These are phyloP conservation scores for Acanthornis magna DNA, from an alignment of 2,797 vertebrate species.

Conservation along the genomic window DNA sequence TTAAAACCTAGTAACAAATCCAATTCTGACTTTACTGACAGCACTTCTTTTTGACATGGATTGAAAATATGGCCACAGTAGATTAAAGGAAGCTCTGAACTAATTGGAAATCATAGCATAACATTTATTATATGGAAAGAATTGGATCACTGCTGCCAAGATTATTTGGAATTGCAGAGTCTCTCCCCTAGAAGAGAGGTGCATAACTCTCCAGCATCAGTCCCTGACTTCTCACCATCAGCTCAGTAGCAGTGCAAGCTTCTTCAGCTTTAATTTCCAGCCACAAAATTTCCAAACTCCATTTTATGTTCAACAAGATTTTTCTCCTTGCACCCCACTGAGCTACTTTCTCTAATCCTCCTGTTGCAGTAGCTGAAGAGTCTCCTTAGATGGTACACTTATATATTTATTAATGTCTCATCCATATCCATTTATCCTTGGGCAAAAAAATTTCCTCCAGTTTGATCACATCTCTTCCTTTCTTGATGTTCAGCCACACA, in stretches of 20 bases:
- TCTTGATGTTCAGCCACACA: neutral
- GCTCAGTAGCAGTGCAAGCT: neutral
- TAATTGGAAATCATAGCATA: neutral
- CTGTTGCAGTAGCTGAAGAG: neutral
- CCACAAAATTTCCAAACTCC: neutral
- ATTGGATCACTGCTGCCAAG: neutral
- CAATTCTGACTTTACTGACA: neutral
- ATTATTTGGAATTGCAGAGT: neutral
- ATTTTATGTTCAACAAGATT: neutral
- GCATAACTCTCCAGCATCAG: neutral
- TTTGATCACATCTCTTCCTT: neutral
- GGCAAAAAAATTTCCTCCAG: neutral
- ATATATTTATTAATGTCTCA: neutral
- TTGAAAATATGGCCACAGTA: neutral
- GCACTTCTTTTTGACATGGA: neutral
- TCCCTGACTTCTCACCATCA: neutral
- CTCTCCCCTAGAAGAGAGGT: neutral
- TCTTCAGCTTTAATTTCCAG: neutral
- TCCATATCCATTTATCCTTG: neutral
- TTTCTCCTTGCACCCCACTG: fast-evolving
- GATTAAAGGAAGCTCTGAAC: neutral
- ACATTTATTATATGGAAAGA: neutral
- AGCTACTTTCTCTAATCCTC: neutral
- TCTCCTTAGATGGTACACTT: neutral
- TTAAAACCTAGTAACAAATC: neutral